Evolutionary conservation across 2,888 invertebrate species (phyloP).

Genomic region (Adineta ricciae): DNA sequence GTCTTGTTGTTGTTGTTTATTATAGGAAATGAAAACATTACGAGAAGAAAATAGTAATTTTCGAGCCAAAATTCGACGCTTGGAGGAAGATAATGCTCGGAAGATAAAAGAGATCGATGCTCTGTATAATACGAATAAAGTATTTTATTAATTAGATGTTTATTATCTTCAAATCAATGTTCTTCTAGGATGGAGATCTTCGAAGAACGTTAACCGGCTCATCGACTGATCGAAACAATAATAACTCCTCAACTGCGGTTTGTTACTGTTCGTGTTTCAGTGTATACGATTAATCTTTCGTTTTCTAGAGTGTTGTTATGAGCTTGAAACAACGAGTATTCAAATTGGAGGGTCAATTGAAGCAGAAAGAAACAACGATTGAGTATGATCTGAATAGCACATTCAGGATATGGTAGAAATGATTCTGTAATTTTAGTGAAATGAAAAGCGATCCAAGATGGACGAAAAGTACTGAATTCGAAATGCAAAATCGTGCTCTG

Average conservation of each 20-base stretch:
- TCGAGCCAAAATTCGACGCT: conserved; percentile 11
- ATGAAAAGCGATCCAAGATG: background rate
- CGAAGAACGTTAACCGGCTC: background rate
- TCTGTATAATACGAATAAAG: background rate
- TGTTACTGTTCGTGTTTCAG: background rate
- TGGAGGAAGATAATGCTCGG: background rate
- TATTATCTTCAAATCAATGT: no score
- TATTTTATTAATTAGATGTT: background rate
- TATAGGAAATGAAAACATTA: background rate
- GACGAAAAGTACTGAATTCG: background rate
- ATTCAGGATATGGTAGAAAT: background rate
- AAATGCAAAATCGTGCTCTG: background rate
- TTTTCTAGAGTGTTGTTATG: background rate
- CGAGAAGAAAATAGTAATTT: background rate
- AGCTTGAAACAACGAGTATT: conserved; percentile 2
- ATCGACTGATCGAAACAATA: background rate
- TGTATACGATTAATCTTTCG: no score
- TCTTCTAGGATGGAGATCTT: background rate
- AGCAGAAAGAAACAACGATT: background rate
- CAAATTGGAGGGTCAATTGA: background rate
- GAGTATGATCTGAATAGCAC: background rate
- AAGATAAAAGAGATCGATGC: background rate
- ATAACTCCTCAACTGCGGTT: background rate
- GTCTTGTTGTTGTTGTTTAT: background rate
- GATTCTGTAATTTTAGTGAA: background rate